Percentiles rank a stretch among this genome's conserved stretches.
Conservation (phyloP, 2,888 invertebrate species). For the Deroplatys truncata region DNA sequence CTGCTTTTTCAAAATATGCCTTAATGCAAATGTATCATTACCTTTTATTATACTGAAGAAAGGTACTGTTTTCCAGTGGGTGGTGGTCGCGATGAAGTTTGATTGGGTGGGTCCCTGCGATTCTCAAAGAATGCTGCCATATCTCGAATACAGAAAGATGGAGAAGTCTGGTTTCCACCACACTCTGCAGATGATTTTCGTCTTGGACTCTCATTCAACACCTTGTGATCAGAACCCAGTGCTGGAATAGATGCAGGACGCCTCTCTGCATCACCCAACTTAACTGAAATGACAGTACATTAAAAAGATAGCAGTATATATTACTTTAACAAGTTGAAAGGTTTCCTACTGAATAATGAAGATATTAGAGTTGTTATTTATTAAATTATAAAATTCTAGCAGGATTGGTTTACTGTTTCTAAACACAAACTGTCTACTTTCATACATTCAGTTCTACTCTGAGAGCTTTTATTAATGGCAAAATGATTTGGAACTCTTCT, state of each 20-base stretch:
- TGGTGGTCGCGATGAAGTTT: constrained; percentile 1
- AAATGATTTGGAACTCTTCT: too few species aligned
- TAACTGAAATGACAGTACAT: background rate
- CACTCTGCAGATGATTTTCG: constrained; percentile 24
- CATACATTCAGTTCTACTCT: too few species aligned
- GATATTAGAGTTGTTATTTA: too few species aligned
- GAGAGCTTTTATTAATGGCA: too few species aligned
- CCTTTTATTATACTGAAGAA: constrained; percentile 10
- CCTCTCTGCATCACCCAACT: constrained; percentile 19
- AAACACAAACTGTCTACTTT: too few species aligned
- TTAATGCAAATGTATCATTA: background rate
- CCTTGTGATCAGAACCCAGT: background rate
- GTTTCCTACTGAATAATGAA: too few species aligned
- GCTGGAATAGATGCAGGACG: constrained; percentile 33
- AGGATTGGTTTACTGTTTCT: too few species aligned
- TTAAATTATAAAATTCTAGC: too few species aligned
- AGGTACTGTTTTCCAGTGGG: constrained; percentile 17
- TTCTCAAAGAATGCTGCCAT: constrained; percentile 76
- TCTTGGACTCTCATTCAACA: constrained; percentile 37
- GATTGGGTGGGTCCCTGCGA: constrained; percentile 12
- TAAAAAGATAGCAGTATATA: background rate
- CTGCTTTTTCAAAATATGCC: too few species aligned
- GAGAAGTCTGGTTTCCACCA: constrained; percentile 44
- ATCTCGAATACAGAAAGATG: constrained; percentile 71
- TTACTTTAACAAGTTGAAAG: background rate